phyloP scores from a whole-genome alignment of 2,888 invertebrate species.

The Xanthia icteritia region DNA sequence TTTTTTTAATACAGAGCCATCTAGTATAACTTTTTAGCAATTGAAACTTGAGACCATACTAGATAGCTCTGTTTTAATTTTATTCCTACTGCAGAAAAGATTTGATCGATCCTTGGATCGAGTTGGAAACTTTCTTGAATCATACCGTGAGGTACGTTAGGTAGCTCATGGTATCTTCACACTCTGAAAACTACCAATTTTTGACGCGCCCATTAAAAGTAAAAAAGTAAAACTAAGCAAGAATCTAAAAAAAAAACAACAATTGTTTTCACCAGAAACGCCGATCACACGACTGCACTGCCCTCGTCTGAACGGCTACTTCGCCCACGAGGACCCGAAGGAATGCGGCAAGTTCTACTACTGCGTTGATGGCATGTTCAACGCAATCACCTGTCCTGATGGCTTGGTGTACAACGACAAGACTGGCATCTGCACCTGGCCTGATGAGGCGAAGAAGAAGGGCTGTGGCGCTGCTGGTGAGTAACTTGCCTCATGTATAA shows the following conservation, averaged over 20 bases:
- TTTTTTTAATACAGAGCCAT: too few relatives aligned
- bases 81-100: neutral
- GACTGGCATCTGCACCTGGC: slow-evolving; percentile 97
- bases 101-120: neutral
- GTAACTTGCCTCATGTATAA: slow-evolving; percentile 14
- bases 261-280: slow-evolving; percentile 88
- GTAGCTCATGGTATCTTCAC: neutral
- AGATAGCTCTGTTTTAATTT: neutral
- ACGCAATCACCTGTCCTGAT: slow-evolving; percentile 96
- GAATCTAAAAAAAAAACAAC: neutral
- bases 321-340: slow-evolving; percentile 94
- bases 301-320: slow-evolving; percentile 96
- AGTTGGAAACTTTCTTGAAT: neutral
- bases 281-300: slow-evolving; percentile 94
- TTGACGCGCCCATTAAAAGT: too few relatives aligned
- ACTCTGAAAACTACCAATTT: neutral
- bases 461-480: slow-evolving; percentile 95
- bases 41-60: too few relatives aligned
- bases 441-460: slow-evolving; percentile 96
- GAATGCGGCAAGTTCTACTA: slow-evolving; percentile 97
- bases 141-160: neutral
- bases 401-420: slow-evolving; percentile 97
- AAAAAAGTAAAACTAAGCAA: neutral
- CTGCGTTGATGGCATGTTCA: slow-evolving; percentile 96
- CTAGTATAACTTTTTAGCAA: too few relatives aligned